phyloP scores from a whole-genome alignment of 2,113 vertebrate species.

The Mesitornis unicolor region DNA sequence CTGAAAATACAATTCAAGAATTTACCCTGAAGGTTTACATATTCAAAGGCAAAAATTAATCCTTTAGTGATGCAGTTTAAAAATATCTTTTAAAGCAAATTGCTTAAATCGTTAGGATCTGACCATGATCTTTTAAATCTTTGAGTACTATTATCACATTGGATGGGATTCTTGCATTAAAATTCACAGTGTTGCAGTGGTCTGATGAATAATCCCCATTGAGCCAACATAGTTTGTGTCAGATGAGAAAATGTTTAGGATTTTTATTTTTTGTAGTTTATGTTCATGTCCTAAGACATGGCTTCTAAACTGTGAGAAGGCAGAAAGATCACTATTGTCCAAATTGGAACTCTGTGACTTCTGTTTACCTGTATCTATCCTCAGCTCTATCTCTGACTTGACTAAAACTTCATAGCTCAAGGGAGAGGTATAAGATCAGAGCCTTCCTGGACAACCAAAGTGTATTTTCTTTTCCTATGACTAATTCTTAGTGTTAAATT shows the following conservation, averaged over 20 bases:
- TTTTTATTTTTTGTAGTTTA: not conserved
- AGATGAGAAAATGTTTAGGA: not conserved
- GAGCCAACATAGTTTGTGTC: not conserved
- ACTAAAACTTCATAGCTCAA: not conserved
- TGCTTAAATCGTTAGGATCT: not conserved
- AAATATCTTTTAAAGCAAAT: not conserved
- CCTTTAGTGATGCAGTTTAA: not conserved
- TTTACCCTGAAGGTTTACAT: not conserved
- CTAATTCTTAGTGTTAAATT: not conserved
- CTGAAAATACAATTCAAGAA: not conserved
- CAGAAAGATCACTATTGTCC: not conserved
- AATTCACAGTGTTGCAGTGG: not conserved
- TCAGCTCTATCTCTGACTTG: not conserved
- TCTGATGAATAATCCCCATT: not conserved
- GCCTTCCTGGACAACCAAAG: not conserved
- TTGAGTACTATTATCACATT: not conserved
- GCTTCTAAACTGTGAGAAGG: not conserved
- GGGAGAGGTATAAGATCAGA: not conserved
- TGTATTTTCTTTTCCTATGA: not conserved
- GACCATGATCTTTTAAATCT: not conserved
- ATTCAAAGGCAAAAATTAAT: not conserved
- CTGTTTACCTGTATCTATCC: not conserved
- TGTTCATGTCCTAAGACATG: not conserved
- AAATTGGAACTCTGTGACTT: not conserved
- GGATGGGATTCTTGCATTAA: not conserved